Evolutionary conservation across 2,113 vertebrate species (phyloP), one percentile per base, ranked within the genome.

Genomic region (Bungarus multicinctus): DNA sequence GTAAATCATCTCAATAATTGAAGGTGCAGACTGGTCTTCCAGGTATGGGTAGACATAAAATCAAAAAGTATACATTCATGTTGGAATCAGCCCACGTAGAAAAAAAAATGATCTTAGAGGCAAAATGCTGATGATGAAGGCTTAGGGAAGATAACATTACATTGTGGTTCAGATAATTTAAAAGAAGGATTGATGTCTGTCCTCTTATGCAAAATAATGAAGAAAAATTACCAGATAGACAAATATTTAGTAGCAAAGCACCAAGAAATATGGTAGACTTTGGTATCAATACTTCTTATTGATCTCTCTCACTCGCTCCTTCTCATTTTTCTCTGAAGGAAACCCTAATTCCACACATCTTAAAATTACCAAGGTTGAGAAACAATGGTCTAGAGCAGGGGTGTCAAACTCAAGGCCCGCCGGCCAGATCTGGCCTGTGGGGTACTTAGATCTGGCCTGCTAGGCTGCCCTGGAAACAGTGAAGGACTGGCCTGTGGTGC

Each of bases 401-500:
- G 57, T 25, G 57, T 25, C 7, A 58, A 58, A 58, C 23, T 58
- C 57, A 25, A 9, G 25, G 22, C 23, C 47, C 8, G 47, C 47
- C 1, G 8, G 47, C 47, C 8, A 7, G 47, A 50, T 50, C 47
- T 50, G 47, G 47, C 47, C 47, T 50, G 7, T 50, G 47, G 47
- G 47, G 8, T 50, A 23, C 55, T 57, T 57, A 23, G 55, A 57
- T 58, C 23, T 58, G 57, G 57, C 23, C 55, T 0, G 1, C 0
- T 2, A 2, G 55, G 54, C 54, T 5, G 2, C 54, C 55, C 55
- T 23, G 55, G 55, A 57, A 57, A 57, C 6, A 57, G 55, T 2
- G 1, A 57, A 57, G 55, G 22, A 57, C 2, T 0, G 0, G 22
- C 6, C 20, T 7, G 2, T 8, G 6, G 22, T 57, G 22, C 55